phyloP scores from a whole-genome alignment of 2,797 vertebrate species.

The Microctenopoma stevenorrisi region DNA sequence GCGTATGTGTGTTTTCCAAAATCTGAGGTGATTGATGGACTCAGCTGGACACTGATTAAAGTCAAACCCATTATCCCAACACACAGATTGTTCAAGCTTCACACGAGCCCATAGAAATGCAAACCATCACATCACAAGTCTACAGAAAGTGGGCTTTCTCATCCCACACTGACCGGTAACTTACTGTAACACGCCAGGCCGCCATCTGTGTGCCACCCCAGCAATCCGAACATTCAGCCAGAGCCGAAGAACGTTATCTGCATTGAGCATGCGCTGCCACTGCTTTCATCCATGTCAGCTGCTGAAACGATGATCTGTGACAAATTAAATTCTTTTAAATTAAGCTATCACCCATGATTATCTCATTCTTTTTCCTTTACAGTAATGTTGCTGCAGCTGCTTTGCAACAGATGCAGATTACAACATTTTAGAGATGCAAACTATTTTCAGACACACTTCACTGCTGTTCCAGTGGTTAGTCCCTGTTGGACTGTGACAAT shows the following conservation, averaged over 20 bases:
- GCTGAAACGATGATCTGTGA: constrained; percentile 29
- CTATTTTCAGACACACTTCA: constrained; percentile 14
- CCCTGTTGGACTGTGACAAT: constrained; percentile 25
- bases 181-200: constrained; percentile 33
- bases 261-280: background rate
- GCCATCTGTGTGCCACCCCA: constrained; percentile 38
- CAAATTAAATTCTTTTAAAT: constrained; percentile 36
- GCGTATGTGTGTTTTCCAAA: constrained; percentile 26
- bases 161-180: constrained; percentile 38
- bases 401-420: background rate
- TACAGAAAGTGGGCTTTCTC: constrained; percentile 17
- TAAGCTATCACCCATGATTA: constrained; percentile 28
- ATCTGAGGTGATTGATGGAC: constrained; percentile 39
- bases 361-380: constrained; percentile 9
- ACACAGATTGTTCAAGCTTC: constrained; percentile 32
- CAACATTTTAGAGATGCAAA: background rate
- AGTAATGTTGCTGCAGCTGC: constrained; percentile 8
- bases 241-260: constrained; percentile 22
- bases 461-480: constrained; percentile 9
- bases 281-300: constrained; percentile 24
- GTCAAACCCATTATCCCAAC: constrained; percentile 61
- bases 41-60: constrained; percentile 67
- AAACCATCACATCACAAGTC: constrained; percentile 13
- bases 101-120: constrained; percentile 5
- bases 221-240: constrained; percentile 19